Base-by-base conservation (phyloP, 1,140 invertebrate genomes). In the Liolophura sinensis region DNA sequence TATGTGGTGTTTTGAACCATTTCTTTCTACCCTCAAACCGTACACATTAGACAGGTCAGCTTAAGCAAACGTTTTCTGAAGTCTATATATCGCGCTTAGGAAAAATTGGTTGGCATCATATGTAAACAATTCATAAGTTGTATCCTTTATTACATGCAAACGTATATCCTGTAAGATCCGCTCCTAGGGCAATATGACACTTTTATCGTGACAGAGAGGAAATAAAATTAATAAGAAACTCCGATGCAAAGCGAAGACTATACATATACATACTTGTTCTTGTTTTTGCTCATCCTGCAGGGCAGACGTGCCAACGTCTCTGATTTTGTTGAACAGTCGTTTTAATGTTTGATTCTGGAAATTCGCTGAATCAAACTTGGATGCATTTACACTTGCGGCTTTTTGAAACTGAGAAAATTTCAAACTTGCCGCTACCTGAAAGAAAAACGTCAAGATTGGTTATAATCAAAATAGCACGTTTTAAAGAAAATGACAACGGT, bases 261-360 rank as follows among this genome's bases (percentile, higher is more conserved):
- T n/a, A 50, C 49, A 50, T 50, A n/a, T 40, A 57, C 57, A 65
- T 65, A 77, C 77, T 65, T 68, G 51, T 59, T 75, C 65, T 4
- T 74, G 67, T 65, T 79, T 76, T 0, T n/a, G 58, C n/a, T 62
- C 47, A 54, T 79, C 69, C 46, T 64, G 68, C 52, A 95, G 83
- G 1, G 91, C 91, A 0, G 91, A 84, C 0, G 87, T 86, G 0
- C 95, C 95, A 0, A 94, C 90, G 54, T 91, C 89, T 14, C 92
- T 91, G 27, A 95, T 87, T 63, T 91, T 88, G 74, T 89, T 88
- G 14, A 96, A 85, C 78, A 94, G 91, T 65, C 94, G 84, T 76
- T 89, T 90, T 0, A 92, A 87, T 11, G 85, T 80, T 15, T 88
- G 87, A 81, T 96, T 91, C 4, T 88, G 87, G 49, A 95, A 88